Conservation (phyloP, 2,888 invertebrate genomes). For the Dasypolia templi region DNA sequence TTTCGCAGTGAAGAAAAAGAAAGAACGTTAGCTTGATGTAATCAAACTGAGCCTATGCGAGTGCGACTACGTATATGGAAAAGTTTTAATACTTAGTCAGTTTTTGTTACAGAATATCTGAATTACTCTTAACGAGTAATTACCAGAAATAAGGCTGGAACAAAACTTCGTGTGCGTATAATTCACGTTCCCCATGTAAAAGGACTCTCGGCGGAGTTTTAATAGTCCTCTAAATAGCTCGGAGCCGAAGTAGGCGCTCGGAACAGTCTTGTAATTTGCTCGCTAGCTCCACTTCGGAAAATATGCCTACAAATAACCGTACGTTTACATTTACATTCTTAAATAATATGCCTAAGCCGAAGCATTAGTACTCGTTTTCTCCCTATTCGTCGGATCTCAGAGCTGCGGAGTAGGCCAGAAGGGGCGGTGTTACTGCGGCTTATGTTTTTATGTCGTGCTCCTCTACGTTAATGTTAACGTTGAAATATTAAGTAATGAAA, state of each 20-base stretch:
- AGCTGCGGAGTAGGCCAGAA: conserved; percentile 39
- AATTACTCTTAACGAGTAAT: conserved; percentile 54
- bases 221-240: conserved; percentile 82
- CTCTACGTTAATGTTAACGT: conserved; percentile 49
- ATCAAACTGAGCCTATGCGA: conserved; percentile 22
- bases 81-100: conserved; percentile 9
- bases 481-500: conserved; percentile 65
- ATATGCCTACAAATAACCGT: conserved; percentile 74
- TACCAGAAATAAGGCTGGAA: conserved; percentile 67
- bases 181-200: conserved; percentile 79
- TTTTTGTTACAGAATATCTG: conserved; percentile 25
- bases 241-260: conserved; percentile 74
- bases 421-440: conserved; percentile 40
- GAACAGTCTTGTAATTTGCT: conserved; percentile 82
- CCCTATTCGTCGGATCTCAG: conserved; percentile 63
- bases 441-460: conserved; percentile 53
- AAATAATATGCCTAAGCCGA: conserved; percentile 69
- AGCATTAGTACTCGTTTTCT: conserved; percentile 71
- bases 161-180: conserved; percentile 75
- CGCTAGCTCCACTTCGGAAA: conserved; percentile 73
- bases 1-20: conserved; percentile 15
- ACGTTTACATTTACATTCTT: conserved; percentile 71
- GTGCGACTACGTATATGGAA: not conserved
- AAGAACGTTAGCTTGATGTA: conserved; percentile 19
- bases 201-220: conserved; percentile 80